These are phyloP conservation scores for Limonius californicus DNA, from an alignment of 1,140 invertebrate species.

Conservation along the genomic window DNA sequence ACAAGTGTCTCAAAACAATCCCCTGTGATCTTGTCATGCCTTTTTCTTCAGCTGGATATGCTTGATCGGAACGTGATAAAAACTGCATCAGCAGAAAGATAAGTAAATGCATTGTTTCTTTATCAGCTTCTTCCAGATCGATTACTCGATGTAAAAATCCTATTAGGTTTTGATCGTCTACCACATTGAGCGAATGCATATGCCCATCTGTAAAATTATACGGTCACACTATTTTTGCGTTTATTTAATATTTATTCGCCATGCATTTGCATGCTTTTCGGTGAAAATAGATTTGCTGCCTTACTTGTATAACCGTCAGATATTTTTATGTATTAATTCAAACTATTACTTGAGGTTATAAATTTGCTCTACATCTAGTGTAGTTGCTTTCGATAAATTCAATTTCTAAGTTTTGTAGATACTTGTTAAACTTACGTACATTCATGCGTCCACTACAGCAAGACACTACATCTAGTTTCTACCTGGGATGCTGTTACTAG, in stretches of 20 bases:
- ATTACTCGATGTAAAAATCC: conserved; percentile 74
- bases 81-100: conserved; percentile 96
- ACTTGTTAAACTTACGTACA: conserved; percentile 1
- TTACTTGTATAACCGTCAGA: not conserved
- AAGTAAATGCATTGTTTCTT: conserved; percentile 93
- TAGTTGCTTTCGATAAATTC: no score
- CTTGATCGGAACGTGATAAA: conserved; percentile 72
- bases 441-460: conserved; percentile 43
- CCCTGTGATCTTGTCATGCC: conserved; percentile 71
- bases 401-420: not conserved
- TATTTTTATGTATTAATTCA: not conserved
- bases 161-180: conserved; percentile 65
- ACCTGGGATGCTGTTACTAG: conserved; percentile 63
- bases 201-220: conserved; percentile 64
- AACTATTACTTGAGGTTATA: no score
- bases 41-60: conserved; percentile 84
- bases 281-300: not conserved
- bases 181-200: conserved; percentile 68
- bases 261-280: not conserved
- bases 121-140: conserved; percentile 91
- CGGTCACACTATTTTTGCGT: not conserved
- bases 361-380: no score
- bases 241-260: not conserved
- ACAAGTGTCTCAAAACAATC: conserved; percentile 89
- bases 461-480: conserved; percentile 52